phyloP scores from a whole-genome alignment of 2,797 vertebrate genomes.

The Brotula barbata region DNA sequence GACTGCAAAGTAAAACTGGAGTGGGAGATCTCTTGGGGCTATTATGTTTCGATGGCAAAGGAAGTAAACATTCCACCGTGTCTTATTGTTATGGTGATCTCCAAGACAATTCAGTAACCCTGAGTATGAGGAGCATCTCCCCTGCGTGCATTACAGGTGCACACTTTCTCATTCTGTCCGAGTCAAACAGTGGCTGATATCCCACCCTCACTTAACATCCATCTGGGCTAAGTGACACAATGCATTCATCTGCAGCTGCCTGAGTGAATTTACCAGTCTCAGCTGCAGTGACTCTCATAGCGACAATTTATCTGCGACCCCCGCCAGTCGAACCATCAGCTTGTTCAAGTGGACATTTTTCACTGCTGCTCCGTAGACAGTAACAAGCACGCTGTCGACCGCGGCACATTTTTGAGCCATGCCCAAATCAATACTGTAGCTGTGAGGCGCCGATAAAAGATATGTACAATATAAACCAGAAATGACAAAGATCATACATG shows the following conservation, averaged over 20 bases:
- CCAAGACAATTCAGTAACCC: constrained; percentile 20
- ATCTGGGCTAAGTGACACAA: constrained; percentile 44
- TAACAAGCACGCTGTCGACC: constrained; percentile 22
- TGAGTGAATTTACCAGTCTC: constrained; percentile 17
- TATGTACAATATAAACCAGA: neutral
- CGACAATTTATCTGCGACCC: constrained; percentile 38
- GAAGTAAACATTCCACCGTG: constrained; percentile 5
- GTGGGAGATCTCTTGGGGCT: constrained; percentile 26
- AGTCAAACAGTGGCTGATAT: constrained; percentile 36
- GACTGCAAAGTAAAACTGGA: constrained; percentile 42
- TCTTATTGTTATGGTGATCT: constrained; percentile 11
- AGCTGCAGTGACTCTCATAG: constrained; percentile 15
- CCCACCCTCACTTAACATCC: constrained; percentile 35
- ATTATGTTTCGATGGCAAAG: constrained; percentile 5
- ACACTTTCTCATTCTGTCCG: constrained; percentile 17
- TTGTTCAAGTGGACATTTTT: constrained; percentile 20
- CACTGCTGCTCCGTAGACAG: constrained; percentile 19
- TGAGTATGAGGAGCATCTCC: constrained; percentile 28
- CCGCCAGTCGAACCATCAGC: neutral
- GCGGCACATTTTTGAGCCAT: constrained; percentile 20
- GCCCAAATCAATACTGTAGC: constrained; percentile 31
- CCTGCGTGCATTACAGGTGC: constrained; percentile 37
- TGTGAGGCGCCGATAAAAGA: constrained; percentile 24
- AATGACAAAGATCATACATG: too few species aligned
- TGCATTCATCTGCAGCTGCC: constrained; percentile 34